Evolutionary conservation across 1,140 invertebrate genomes (phyloP).

Genomic region (Archivesica marissinica): DNA sequence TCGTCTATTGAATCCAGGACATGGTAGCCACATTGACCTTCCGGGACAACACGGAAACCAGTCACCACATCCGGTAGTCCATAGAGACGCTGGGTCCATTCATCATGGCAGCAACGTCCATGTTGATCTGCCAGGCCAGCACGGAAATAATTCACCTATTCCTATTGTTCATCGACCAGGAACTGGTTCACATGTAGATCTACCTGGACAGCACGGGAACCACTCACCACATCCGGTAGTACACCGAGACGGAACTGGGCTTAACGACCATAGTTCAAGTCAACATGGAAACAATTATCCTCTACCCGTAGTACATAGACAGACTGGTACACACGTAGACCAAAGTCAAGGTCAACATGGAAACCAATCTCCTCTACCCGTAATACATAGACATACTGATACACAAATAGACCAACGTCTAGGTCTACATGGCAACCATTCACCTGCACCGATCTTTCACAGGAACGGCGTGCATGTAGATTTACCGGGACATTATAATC

Average conservation of each 20-base stretch:
- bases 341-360: slow-evolving; percentile 26
- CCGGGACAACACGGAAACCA: slow-evolving; percentile 35
- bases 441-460: slow-evolving; percentile 18
- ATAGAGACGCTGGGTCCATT: background rate
- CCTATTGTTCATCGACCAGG: slow-evolving; percentile 20
- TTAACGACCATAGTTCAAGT: background rate
- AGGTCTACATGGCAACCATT: slow-evolving; percentile 7
- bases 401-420: slow-evolving; percentile 24
- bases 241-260: background rate
- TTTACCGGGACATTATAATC: background rate
- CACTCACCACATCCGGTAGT: background rate
- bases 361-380: background rate
- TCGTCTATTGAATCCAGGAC: background rate
- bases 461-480: background rate
- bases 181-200: background rate
- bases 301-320: background rate
- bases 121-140: slow-evolving; percentile 33
- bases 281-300: slow-evolving; percentile 18
- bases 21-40: background rate
- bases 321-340: background rate
- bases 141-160: slow-evolving; percentile 3
- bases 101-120: background rate
- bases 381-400: slow-evolving; percentile 4
- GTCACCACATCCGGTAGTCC: background rate
- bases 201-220: slow-evolving; percentile 28